Conservation (phyloP, 2,888 invertebrate genomes). For the Limnephilus marmoratus region DNA sequence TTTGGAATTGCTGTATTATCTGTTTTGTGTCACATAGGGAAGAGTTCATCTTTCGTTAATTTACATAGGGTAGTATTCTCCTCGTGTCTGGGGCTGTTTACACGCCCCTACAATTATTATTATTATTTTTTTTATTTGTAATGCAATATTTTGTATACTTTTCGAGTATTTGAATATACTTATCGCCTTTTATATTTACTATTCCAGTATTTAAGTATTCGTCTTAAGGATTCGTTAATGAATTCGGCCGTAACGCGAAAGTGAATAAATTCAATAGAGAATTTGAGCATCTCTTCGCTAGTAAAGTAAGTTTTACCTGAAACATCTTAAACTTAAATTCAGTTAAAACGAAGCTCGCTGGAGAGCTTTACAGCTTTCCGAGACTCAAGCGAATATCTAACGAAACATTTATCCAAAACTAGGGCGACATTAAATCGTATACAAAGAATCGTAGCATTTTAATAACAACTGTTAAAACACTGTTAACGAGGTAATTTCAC, state of each 20-base stretch:
- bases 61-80: no score
- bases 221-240: background rate
- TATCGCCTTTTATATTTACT: no score
- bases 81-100: no score
- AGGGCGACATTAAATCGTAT: background rate
- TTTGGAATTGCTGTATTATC: no score
- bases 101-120: no score
- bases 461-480: background rate
- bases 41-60: no score
- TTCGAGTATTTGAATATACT: no score
- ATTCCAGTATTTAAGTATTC: background rate
- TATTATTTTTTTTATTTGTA: no score
- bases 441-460: background rate
- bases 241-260: background rate
- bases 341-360: background rate
- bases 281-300: background rate
- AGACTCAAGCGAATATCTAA: background rate
- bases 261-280: background rate
- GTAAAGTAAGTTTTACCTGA: constrained; percentile 2
- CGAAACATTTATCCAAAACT: background rate
- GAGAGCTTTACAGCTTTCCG: background rate
- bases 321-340: constrained; percentile 2
- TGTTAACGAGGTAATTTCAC: no score
- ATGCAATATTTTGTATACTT: no score
- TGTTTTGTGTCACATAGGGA: no score